These are phyloP conservation scores for Crenuchus spilurus DNA, from an alignment of 2,797 vertebrate genomes.

Conservation along the genomic window DNA sequence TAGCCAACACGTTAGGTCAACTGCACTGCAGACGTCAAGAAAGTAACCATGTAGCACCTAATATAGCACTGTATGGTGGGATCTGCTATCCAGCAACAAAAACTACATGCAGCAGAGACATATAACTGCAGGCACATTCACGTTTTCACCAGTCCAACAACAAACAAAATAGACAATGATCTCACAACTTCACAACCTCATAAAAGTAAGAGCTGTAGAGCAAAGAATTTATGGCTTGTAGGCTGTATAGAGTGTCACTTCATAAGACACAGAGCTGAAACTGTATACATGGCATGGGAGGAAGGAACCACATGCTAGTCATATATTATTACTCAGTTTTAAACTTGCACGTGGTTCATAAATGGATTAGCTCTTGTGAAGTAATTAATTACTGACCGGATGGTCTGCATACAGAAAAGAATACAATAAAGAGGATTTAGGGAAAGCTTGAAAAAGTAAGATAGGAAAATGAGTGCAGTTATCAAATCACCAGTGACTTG, in stretches of 20 bases:
- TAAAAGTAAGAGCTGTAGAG: not conserved
- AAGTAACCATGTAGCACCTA: slow-evolving; percentile 40
- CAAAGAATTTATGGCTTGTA: not conserved
- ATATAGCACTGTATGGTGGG: slow-evolving; percentile 33
- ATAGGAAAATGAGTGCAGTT: slow-evolving; percentile 15
- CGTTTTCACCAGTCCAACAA: not conserved
- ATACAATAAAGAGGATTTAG: not conserved
- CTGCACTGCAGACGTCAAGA: slow-evolving; percentile 13
- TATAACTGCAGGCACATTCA: not conserved
- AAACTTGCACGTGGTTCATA: slow-evolving; percentile 6
- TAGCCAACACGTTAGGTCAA: slow-evolving; percentile 37
- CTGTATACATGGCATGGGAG: slow-evolving; percentile 2
- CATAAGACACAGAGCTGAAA: not conserved
- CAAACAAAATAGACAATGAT: slow-evolving; percentile 2
- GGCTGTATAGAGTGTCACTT: not conserved
- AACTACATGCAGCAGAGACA: not conserved
- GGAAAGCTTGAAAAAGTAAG: slow-evolving; percentile 4
- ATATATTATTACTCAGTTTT: slow-evolving; percentile 5
- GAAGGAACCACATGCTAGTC: not conserved
- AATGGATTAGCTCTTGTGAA: slow-evolving; percentile 11
- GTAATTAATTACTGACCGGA: slow-evolving; percentile 24
- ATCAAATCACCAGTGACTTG: not conserved
- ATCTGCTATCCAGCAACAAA: not conserved
- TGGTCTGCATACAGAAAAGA: slow-evolving; percentile 2
- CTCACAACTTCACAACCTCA: not conserved